phyloP scores from a whole-genome alignment of 2,888 invertebrate genomes.

The Cantharis rufa region DNA sequence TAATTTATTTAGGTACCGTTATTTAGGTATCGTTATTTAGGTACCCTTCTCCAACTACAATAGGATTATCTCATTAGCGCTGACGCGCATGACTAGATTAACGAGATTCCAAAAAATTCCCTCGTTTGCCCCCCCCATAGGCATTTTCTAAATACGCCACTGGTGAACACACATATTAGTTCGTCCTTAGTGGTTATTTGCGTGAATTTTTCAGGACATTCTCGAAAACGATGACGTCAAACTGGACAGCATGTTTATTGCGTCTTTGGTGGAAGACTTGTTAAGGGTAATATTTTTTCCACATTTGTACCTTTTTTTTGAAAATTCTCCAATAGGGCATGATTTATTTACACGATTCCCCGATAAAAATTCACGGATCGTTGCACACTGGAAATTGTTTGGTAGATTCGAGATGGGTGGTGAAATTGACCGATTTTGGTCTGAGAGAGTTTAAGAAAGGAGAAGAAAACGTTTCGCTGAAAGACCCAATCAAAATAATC shows the following conservation, averaged over 20 bases:
- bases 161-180: not conserved
- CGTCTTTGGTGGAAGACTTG: slow-evolving; percentile 92
- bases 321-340: slow-evolving; percentile 68
- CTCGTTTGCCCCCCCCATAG: no score
- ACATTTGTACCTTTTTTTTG: not conserved
- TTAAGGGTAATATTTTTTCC: slow-evolving; percentile 72
- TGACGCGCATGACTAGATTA: no score
- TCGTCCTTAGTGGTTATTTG: no score
- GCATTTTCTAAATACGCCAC: no score
- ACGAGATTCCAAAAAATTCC: no score
- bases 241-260: slow-evolving; percentile 94
- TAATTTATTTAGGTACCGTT: no score
- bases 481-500: slow-evolving; percentile 64
- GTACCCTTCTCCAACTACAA: no score
- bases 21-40: no score
- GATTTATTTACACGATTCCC: slow-evolving; percentile 88
- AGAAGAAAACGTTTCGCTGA: slow-evolving; percentile 64
- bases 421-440: slow-evolving; percentile 91
- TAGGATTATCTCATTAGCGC: no score
- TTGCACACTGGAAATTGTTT: slow-evolving; percentile 90
- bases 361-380: slow-evolving; percentile 84
- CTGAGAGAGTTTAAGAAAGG: slow-evolving; percentile 83
- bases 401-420: slow-evolving; percentile 93
- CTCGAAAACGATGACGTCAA: slow-evolving; percentile 94
- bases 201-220: slow-evolving; percentile 70